Conservation (phyloP, 1,140 invertebrate genomes). For the Maconellicoccus hirsutus region DNA sequence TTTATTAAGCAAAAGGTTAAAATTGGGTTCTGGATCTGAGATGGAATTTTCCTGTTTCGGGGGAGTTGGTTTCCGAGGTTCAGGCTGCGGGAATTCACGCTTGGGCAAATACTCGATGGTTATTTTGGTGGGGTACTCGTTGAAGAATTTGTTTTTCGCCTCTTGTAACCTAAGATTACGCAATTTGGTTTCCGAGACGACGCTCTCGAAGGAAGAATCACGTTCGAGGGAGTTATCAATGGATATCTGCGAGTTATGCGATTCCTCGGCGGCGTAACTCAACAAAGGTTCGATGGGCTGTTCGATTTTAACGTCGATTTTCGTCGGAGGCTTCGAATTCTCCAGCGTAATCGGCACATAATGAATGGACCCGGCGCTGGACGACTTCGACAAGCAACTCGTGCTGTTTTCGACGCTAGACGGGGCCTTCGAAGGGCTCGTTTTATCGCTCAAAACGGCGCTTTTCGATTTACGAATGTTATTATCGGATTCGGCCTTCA, state of each 20-base stretch:
- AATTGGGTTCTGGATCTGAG: background rate
- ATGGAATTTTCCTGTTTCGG: background rate
- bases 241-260: background rate
- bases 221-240: background rate
- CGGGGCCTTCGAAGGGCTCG: constrained; percentile 32
- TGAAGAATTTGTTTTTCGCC: constrained; percentile 7
- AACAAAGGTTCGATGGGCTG: background rate
- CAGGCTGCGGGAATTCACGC: background rate
- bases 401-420: constrained; percentile 35
- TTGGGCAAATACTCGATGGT: constrained; percentile 1
- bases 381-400: constrained; percentile 33
- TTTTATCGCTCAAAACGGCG: constrained; percentile 36
- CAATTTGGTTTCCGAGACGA: background rate
- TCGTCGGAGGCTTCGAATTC: background rate
- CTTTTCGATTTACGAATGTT: constrained; percentile 47
- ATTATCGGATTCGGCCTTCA: constrained; percentile 26
- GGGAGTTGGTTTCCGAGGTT: background rate
- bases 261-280: background rate
- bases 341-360: constrained; percentile 25
- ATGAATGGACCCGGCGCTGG: constrained; percentile 35
- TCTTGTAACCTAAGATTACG: constrained; percentile 10
- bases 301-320: background rate
- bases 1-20: constrained; percentile 40
- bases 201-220: constrained; percentile 8
- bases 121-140: constrained; percentile 6